Evolutionary conservation across 2,888 invertebrate genomes (phyloP).

Genomic region (Callimorpha dominula): DNA sequence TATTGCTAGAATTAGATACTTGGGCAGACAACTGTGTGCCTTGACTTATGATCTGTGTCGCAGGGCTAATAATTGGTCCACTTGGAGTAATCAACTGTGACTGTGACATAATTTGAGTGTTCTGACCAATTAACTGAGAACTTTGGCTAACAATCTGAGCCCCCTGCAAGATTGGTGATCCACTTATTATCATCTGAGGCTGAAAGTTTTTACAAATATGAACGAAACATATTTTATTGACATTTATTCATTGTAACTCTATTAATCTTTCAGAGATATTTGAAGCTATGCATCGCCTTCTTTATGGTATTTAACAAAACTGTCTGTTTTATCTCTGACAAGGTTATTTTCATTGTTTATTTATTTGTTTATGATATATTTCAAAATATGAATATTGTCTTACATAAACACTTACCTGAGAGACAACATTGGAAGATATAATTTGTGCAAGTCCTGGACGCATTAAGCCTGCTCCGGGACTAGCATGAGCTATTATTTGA

Average conservation of each 20-base stretch:
- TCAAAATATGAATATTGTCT: not conserved
- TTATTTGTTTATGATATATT: not conserved
- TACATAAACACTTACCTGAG: slow-evolving; percentile 68
- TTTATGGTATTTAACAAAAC: not conserved
- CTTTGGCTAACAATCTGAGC: slow-evolving; percentile 81
- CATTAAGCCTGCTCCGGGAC: slow-evolving; percentile 74
- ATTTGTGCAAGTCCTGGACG: slow-evolving; percentile 80
- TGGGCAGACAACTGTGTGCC: slow-evolving; percentile 78
- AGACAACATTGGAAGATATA: slow-evolving; percentile 77
- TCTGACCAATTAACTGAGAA: slow-evolving; percentile 75
- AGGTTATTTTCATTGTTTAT: not conserved
- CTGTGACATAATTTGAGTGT: slow-evolving; percentile 76
- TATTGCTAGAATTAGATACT: slow-evolving; percentile 66
- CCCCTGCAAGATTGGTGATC: slow-evolving; percentile 78
- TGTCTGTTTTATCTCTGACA: not conserved
- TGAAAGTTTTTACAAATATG: slow-evolving; percentile 54
- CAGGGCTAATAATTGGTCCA: slow-evolving; percentile 75
- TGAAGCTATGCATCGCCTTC: not conserved
- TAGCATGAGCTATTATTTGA: slow-evolving; percentile 77
- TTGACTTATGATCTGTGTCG: slow-evolving; percentile 82
- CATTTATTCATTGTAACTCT: not conserved
- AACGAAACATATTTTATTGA: not conserved
- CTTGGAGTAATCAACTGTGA: slow-evolving; percentile 74
- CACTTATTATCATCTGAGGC: slow-evolving; percentile 82
- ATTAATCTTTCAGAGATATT: not conserved